Base-by-base conservation (phyloP, 2,888 invertebrate genomes). In the Hirtodrosophila duncani region DNA sequence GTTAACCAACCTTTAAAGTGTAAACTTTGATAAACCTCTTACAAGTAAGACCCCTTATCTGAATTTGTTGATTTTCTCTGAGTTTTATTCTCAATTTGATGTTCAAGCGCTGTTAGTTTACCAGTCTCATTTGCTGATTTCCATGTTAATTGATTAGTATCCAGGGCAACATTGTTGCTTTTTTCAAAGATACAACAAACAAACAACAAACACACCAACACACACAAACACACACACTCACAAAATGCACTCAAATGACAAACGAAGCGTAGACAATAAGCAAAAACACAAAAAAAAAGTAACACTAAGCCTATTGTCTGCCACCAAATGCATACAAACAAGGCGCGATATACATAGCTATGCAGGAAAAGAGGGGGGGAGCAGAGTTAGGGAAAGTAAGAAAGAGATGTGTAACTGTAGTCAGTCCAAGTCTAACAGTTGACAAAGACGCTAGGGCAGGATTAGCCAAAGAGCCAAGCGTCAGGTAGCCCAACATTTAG, bases 241-340 rank as follows among this genome's bases (percentile, higher is more conserved):
- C 13, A 36, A 44, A 62, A 16, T 63, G 60, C 67, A 65, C 79
- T 74, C 74, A 58, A 72, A 74, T 67, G 61, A 58, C 68, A 68
- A 72, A 68, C 78, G 78, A 63, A 81, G 65, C 74, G 57, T 50
- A 74, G 79, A 82, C 77, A 79, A 83, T 81, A 77, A 69, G 82
- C 62, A 71, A 77, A n/a, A n/a, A n/a, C n/a, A n/a, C n/a, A n/a
- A n/a, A n/a, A n/a, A n/a, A n/a, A n/a, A 79, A 81, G 83, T 75
- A 77, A 67, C 70, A 78, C 71, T 82, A 81, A 82, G 79, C 81
- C 82, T 67, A 72, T 82, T 83, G 83, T 83, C 72, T 71, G 65
- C 42, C 49, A 65, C 69, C 63, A 61, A 75, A 55, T 61, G 79
- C 68, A 55, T 68, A 57, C 68, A 75, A 74, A 75, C 72, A 68